Conservation (phyloP, 2,888 invertebrate species). For the Sacculina carcini region DNA sequence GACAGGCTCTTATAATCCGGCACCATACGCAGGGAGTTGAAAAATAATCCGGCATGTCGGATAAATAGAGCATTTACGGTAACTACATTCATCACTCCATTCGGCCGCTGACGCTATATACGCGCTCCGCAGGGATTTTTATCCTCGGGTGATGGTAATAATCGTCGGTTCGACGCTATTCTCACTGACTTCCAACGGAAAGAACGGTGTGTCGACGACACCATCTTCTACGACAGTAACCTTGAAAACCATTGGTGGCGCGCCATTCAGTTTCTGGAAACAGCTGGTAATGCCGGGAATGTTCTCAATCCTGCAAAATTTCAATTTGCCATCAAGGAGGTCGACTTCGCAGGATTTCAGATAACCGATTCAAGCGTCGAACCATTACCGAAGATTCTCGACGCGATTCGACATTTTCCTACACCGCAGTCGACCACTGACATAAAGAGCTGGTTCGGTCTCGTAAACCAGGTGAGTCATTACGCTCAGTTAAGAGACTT, state of each 20-base stretch:
- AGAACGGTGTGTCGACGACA: not conserved
- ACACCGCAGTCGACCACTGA: too few relatives aligned
- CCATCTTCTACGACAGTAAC: too few relatives aligned
- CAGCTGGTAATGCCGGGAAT: not conserved
- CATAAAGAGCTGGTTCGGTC: constrained; percentile 1
- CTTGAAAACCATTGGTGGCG: constrained; percentile 3
- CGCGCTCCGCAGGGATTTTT: constrained; percentile 3
- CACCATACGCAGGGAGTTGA: too few relatives aligned
- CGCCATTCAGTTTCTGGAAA: constrained; percentile 1
- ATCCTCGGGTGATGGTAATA: not conserved
- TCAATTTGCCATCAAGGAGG: not conserved
- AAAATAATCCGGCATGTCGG: too few relatives aligned
- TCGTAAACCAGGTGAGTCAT: not conserved
- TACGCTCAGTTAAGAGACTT: constrained; percentile 4
- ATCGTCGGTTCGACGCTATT: too few relatives aligned
- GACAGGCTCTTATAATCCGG: too few relatives aligned
- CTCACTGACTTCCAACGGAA: constrained; percentile 2
- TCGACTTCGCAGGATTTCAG: not conserved
- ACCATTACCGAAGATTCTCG: constrained; percentile 2
- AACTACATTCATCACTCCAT: too few relatives aligned
- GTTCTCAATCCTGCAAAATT: constrained; percentile 4
- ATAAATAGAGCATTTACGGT: too few relatives aligned
- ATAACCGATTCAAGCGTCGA: not conserved
- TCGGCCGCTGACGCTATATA: not conserved
- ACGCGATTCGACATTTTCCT: not conserved